These are phyloP conservation scores for Tetragonula clypearis DNA, from an alignment of 1,140 invertebrate species.

Conservation along the genomic window DNA sequence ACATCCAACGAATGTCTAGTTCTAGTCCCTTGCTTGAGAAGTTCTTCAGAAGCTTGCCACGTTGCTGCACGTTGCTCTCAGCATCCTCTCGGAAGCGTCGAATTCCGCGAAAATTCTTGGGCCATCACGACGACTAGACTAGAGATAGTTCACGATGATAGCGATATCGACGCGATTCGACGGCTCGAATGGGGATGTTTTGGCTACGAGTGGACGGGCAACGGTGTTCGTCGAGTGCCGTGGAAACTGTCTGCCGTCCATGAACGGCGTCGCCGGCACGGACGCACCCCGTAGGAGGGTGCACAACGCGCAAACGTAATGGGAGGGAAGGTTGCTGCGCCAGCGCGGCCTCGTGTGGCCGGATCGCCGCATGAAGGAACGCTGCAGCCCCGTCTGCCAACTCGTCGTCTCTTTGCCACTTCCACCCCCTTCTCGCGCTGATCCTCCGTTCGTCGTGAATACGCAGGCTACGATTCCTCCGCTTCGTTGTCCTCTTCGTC, in stretches of 20 bases:
- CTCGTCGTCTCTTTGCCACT: not conserved
- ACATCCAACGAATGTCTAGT: not conserved
- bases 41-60: constrained; percentile 5
- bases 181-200: constrained; percentile 12
- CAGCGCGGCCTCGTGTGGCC: constrained; percentile 45
- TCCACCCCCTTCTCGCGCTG: not conserved
- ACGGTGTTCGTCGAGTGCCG: constrained; percentile 39
- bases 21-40: not conserved
- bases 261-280: constrained; percentile 57
- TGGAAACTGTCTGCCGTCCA: constrained; percentile 51
- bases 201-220: constrained; percentile 19
- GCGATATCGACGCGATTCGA: not conserved
- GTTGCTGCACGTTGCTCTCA: constrained; percentile 16
- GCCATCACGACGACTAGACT: not conserved
- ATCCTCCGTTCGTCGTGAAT: not conserved
- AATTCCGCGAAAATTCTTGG: not conserved
- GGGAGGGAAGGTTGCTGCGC: constrained; percentile 1
- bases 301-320: constrained; percentile 52
- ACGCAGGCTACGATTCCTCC: too few species aligned
- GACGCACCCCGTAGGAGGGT: constrained; percentile 63
- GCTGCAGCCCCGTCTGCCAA: constrained; percentile 51
- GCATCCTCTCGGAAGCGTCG: constrained; percentile 21
- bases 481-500: not conserved
- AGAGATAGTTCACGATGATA: not conserved
- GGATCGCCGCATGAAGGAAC: constrained; percentile 56